These are phyloP conservation scores for Brachyptera putata DNA, from an alignment of 2,888 invertebrate species.

Conservation along the genomic window DNA sequence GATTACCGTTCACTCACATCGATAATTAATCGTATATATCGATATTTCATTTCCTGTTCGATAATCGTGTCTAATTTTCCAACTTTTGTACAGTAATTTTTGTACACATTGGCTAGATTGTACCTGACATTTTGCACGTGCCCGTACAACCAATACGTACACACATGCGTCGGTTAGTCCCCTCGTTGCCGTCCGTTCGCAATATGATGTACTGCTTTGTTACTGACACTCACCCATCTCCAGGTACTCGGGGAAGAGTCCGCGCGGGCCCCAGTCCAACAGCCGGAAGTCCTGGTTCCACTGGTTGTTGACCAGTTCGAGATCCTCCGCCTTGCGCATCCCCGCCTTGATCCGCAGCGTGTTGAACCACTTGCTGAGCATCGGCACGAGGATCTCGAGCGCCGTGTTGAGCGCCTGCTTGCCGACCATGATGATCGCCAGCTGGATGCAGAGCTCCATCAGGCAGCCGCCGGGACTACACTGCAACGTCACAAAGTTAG, in stretches of 20 bases:
- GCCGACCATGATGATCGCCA: conserved; percentile 81
- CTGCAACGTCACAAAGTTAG: conserved; percentile 41
- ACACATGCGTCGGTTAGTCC: no score
- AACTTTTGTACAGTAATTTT: no score
- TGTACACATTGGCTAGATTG: no score
- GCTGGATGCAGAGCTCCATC: conserved; percentile 79
- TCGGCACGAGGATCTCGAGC: conserved; percentile 72
- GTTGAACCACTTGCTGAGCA: conserved; percentile 41
- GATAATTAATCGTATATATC: no score
- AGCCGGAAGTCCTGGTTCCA: conserved; percentile 74
- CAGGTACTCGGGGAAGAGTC: conserved; percentile 75
- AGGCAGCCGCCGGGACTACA: conserved; percentile 83
- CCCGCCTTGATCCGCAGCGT: conserved; percentile 48
- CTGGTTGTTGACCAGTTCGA: conserved; percentile 55
- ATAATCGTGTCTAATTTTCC: no score
- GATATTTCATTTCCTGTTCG: no score
- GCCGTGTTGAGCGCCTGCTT: conserved; percentile 76
- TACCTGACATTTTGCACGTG: no score
- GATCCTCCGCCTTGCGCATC: conserved; percentile 46
- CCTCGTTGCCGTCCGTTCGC: no score
- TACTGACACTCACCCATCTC: conserved; percentile 68
- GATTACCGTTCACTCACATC: no score
- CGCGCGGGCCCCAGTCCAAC: conserved; percentile 57
- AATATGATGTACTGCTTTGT: no score
- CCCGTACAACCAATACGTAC: no score